A percentile compares a stretch with the other conserved stretches of the same genome.
These are phyloP conservation scores for Bactericera cockerelli DNA, from an alignment of 1,140 invertebrate genomes.

Conservation along the genomic window DNA sequence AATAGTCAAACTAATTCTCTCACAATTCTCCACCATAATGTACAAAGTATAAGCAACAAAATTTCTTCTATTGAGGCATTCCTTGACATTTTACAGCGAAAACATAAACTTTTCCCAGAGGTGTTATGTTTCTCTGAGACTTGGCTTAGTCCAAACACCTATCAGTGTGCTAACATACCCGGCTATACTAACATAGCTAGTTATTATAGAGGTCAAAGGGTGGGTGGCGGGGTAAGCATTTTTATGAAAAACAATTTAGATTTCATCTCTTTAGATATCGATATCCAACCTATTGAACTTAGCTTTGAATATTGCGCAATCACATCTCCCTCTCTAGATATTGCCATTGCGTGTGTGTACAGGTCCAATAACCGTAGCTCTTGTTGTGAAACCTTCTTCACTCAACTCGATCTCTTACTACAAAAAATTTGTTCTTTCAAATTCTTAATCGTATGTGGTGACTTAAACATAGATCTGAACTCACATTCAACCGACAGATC, in stretches of 20 bases:
- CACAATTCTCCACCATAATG: no score
- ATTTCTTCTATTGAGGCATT: no score
- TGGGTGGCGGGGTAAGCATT: neutral
- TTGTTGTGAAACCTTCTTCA: neutral
- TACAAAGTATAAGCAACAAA: no score
- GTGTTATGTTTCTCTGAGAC: no score
- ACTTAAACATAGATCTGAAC: neutral
- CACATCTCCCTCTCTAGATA: neutral
- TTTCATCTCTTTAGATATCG: neutral
- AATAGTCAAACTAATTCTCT: no score
- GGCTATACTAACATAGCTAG: neutral
- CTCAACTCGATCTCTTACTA: neutral
- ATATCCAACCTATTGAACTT: neutral
- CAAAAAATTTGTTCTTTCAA: neutral
- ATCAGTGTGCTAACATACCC: neutral
- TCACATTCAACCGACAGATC: neutral
- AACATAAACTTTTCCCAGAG: no score
- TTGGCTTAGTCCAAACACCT: no score
- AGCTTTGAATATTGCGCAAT: neutral
- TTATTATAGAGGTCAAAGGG: neutral
- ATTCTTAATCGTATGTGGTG: neutral
- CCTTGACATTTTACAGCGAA: no score
- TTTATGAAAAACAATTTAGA: neutral
- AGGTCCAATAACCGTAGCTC: neutral
- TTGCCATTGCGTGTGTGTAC: neutral